These are phyloP conservation scores for Anguilla rostrata DNA, from an alignment of 2,113 vertebrate genomes.

Conservation along the genomic window DNA sequence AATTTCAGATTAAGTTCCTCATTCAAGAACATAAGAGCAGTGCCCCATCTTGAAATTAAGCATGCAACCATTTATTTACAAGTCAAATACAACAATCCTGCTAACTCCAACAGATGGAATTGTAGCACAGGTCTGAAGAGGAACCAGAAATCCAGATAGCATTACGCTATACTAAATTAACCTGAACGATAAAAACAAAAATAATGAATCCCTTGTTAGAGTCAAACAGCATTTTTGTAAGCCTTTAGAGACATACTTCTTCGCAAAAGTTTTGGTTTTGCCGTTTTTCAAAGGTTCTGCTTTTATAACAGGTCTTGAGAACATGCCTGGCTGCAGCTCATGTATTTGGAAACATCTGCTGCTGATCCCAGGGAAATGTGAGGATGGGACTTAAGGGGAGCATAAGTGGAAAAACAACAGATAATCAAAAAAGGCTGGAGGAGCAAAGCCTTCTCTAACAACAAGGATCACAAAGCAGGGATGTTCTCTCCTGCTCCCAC, in stretches of 20 bases:
- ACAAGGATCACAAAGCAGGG: slow-evolving; percentile 8
- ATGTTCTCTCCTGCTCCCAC: background rate
- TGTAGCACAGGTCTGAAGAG: too few species aligned
- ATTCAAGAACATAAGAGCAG: too few species aligned
- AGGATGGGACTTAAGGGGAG: slow-evolving; percentile 1
- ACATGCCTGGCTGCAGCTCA: background rate
- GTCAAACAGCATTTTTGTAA: background rate
- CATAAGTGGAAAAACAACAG: background rate
- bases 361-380: slow-evolving; percentile 22
- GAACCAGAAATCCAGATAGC: too few species aligned
- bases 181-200: too few species aligned
- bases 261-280: background rate
- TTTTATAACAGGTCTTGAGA: background rate
- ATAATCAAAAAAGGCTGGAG: background rate
- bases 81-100: too few species aligned
- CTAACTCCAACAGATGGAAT: too few species aligned
- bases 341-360: slow-evolving; percentile 18
- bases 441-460: slow-evolving; percentile 19
- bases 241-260: background rate
- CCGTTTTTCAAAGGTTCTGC: background rate
- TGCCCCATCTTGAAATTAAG: too few species aligned
- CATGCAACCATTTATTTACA: too few species aligned
- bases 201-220: too few species aligned
- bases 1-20: too few species aligned
- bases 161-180: too few species aligned